These are phyloP conservation scores for Scolanthus callimorphus DNA, from an alignment of 92 coral and sea anemone species.

Conservation along the genomic window DNA sequence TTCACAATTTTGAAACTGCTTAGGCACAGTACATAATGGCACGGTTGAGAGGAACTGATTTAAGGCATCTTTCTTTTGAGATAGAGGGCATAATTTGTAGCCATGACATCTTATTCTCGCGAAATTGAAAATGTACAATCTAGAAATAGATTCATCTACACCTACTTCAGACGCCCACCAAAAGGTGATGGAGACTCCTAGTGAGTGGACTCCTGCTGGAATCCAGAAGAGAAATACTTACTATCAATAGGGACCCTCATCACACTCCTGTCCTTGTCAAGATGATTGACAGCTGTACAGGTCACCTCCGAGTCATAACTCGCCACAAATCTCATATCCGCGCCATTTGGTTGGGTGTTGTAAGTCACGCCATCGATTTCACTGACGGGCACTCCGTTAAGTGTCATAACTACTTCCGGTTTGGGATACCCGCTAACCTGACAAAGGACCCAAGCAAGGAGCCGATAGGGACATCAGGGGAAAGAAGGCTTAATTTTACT, in stretches of 20 bases:
- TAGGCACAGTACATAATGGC: too few relatives aligned
- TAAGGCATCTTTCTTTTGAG: too few relatives aligned
- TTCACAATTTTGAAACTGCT: too few relatives aligned
- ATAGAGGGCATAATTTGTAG: too few relatives aligned
- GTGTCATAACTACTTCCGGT: conserved; percentile 24
- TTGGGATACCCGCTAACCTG: conserved; percentile 42
- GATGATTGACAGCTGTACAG: conserved; percentile 41
- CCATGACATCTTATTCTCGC: too few relatives aligned
- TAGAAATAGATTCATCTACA: too few relatives aligned
- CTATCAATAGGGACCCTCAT: conserved; percentile 36
- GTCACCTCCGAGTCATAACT: conserved; percentile 25
- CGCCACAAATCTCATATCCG: conserved; percentile 35
- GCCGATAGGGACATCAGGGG: conserved; percentile 13
- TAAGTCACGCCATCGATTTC: conserved; percentile 15
- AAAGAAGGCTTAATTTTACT: conserved; percentile 5
- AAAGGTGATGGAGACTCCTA: too few relatives aligned
- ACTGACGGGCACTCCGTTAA: conserved; percentile 8
- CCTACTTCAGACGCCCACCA: too few relatives aligned
- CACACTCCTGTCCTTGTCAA: conserved; percentile 25
- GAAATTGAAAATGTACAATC: too few relatives aligned
- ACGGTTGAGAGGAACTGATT: too few relatives aligned
- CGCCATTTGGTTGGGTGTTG: conserved; percentile 15
- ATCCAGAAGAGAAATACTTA: conserved; percentile 10
- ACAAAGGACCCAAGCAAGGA: conserved; percentile 39
- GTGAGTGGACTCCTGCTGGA: too few relatives aligned